Evolutionary conservation across 2,888 invertebrate genomes (phyloP), one percentile per base, ranked within the genome.

Genomic region (Drosophila siamana): DNA sequence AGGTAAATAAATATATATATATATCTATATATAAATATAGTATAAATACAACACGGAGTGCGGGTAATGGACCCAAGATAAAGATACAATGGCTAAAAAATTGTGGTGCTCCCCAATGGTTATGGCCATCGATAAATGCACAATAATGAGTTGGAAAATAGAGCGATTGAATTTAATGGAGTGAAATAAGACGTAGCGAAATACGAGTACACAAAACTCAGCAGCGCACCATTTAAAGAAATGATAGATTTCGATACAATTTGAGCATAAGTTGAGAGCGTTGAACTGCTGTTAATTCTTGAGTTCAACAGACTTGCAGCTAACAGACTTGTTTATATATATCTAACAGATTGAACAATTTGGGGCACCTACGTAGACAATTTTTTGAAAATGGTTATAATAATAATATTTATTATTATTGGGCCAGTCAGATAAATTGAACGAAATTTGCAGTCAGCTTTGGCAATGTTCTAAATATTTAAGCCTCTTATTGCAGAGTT

Each of bases 1-100:
- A 81, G 81, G 72, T 78, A 78, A 80, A 81, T 78, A 77, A 75
- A 75, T 77, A 72, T 52, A 28, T 54, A 43, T 19, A 54, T n/a
- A 52, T 52, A 40, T 15, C n/a, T 77, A 72, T 52, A 28, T 54
- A 43, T 19, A 54, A 16, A 52, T 52, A 40, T 15, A 19, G 40
- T 19, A 28, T 19, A 30, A 30, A 48, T 11, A 28, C 40, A 28
- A 28, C 22, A 30, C 1, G 2, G n/a, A 26, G 68, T 40, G 52
- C 57, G 74, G 41, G 63, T 72, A 76, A 68, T 71, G 72, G 71
- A 59, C 38, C 9, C 33, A 3, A 11, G 13, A 56, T 62, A 60
- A 50, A 41, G 22, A 54, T 40, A 74, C 65, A 70, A 66, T 51
- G 50, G 24, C 28, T n/a, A 28, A 62, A 44, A 15, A 46, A 65